Conservation (phyloP, 2,888 invertebrate genomes). For the Cephonodes hylas region DNA sequence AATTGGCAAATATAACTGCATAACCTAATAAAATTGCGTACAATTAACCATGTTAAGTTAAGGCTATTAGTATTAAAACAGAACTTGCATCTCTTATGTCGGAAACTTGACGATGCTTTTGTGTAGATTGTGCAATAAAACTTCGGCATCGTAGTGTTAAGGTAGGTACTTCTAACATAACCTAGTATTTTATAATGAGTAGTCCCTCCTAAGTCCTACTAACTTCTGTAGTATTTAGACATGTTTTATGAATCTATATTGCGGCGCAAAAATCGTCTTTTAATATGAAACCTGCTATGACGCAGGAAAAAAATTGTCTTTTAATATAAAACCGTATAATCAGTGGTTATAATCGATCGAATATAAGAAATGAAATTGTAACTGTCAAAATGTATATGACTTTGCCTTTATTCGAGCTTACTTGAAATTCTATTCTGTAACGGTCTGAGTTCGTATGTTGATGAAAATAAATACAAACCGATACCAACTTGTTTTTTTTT, state of each 20-base stretch:
- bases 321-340: background rate
- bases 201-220: background rate
- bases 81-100: background rate
- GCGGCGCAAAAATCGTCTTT: background rate
- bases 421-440: constrained; percentile 22
- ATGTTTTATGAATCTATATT: constrained; percentile 1
- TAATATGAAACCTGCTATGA: constrained; percentile 4
- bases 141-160: background rate
- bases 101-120: background rate
- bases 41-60: background rate
- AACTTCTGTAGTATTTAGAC: constrained; percentile 2
- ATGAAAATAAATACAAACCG: constrained; percentile 37
- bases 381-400: constrained; percentile 20
- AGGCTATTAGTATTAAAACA: no score
- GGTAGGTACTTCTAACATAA: background rate
- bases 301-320: background rate
- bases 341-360: background rate
- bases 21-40: background rate
- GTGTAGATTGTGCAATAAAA: constrained; percentile 5
- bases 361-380: constrained; percentile 5
- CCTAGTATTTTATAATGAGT: constrained; percentile 4
- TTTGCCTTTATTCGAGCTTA: constrained; percentile 60
- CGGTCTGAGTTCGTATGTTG: constrained; percentile 23
- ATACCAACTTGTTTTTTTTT: constrained; percentile 21
- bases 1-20: background rate